Conservation (phyloP, 2,888 invertebrate species). For the Drosophila peninsularis region DNA sequence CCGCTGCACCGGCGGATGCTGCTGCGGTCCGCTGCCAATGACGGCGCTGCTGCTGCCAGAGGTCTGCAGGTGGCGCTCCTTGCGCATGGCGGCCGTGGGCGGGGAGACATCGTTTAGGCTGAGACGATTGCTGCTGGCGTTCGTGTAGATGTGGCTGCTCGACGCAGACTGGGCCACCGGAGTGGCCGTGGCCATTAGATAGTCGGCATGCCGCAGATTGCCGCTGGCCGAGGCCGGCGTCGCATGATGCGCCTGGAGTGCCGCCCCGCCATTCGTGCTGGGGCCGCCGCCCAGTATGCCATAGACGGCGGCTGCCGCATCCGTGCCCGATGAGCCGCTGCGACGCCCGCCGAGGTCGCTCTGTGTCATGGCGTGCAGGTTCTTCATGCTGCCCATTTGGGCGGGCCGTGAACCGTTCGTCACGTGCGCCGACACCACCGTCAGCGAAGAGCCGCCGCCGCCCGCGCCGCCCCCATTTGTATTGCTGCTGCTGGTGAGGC, state of each 20-base stretch:
- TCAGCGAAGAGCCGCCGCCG: constrained; percentile 43
- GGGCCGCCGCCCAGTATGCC: constrained; percentile 66
- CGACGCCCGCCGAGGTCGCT: constrained; percentile 82
- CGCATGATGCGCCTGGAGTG: constrained; percentile 81
- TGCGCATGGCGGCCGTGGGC: constrained; percentile 81
- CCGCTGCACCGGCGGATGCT: constrained; percentile 79
- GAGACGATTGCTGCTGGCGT: constrained; percentile 69
- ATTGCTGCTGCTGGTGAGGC: constrained; percentile 22
- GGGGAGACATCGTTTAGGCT: constrained; percentile 82
- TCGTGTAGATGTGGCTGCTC: constrained; percentile 72
- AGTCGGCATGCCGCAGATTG: constrained; percentile 80
- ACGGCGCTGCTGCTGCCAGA: constrained; percentile 49
- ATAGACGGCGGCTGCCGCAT: constrained; percentile 62
- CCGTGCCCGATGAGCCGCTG: constrained; percentile 56
- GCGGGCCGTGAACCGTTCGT: constrained; percentile 66
- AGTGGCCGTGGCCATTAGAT: constrained; percentile 80
- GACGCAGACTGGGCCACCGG: constrained; percentile 76
- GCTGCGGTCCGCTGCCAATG: constrained; percentile 63
- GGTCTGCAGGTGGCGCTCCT: constrained; percentile 74
- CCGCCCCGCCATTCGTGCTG: constrained; percentile 69
- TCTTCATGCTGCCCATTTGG: constrained; percentile 82
- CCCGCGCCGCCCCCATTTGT: constrained; percentile 50
- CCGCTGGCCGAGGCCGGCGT: constrained; percentile 78
- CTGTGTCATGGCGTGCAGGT: constrained; percentile 83
- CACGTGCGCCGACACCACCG: constrained; percentile 51